Base-by-base conservation (phyloP, 92 coral and sea anemone species). In the Porites evermanni region DNA sequence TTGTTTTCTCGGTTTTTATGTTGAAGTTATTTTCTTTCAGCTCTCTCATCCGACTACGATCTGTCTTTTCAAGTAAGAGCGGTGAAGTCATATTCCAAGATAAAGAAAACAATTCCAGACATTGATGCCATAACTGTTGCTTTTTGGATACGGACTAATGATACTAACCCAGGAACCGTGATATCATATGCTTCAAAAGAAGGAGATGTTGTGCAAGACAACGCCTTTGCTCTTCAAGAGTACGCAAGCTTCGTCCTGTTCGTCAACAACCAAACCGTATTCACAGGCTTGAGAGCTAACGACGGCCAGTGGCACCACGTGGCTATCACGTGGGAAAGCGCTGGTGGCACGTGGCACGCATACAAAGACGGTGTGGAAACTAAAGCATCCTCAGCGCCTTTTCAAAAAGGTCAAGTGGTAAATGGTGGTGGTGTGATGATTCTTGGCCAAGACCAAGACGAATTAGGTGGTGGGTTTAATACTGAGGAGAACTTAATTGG, bases 301-400 rank as follows among this genome's bases (percentile, higher is more conserved):
- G 98, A 92, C 67, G 98, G 98, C 0, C 74, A 77, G 24, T 94
- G 98, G 98, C 98, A 94, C 73, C 98, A 94, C 83, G 84, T 94
- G 76, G 98, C 94, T 20, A 91, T 94, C 82, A 90, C 95, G 50
- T 94, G 98, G 98, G 94, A 92, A 60, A 92, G 90, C 69, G 76
- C 86, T 19, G 67, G 73, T 38, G 95, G 94, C 61, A 75, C 92
- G 17, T 93, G 98, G 94, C 74, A 80, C 59, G 85, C 93, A 11
- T 94, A 93, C 77, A 65, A 88, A 32, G 95, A 94, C 19, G 95
- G 98, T n/a, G 68, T 88, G 10, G 70, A 76, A 21, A 77, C 68
- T 2, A 78, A 20, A 19, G 63, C 81, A 12, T 88, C 88, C 17
- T 52, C 91, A 6, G 65, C 60, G 18, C 66, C 98, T 12, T 94